Conservation (phyloP, 2,888 invertebrate genomes). For the Ophion slaviceki region DNA sequence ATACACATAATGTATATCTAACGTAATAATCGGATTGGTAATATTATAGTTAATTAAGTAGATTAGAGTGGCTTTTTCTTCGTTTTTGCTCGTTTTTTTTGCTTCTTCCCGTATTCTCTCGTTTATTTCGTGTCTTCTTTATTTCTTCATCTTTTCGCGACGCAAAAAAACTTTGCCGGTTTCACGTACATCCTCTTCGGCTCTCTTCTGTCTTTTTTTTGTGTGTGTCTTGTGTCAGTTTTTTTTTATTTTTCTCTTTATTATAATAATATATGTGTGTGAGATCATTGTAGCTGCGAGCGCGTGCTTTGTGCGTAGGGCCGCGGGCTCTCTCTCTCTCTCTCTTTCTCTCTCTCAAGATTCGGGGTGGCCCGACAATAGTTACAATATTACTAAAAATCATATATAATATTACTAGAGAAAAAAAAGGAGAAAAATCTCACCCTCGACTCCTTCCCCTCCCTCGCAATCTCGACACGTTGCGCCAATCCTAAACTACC, state of each 20-base stretch:
- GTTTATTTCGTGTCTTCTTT: constrained; percentile 14
- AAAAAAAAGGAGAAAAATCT: constrained; percentile 28
- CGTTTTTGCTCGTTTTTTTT: constrained; percentile 43
- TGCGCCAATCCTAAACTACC: constrained; percentile 11
- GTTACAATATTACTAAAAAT: constrained; percentile 20
- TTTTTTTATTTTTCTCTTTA: constrained; percentile 39
- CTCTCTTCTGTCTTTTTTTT: constrained; percentile 24
- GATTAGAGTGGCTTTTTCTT: constrained; percentile 75
- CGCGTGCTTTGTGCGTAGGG: constrained; percentile 67
- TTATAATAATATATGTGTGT: constrained; percentile 43
- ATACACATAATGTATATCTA: constrained; percentile 81
- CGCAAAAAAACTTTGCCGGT: constrained; percentile 24
- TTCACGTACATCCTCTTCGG: constrained; percentile 23
- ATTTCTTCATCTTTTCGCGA: background rate
- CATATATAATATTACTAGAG: constrained; percentile 25
- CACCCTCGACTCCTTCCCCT: constrained; percentile 13
- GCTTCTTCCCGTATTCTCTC: constrained; percentile 39
- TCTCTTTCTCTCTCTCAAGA: constrained; percentile 64
- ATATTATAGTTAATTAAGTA: constrained; percentile 76
- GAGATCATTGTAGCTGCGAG: constrained; percentile 68
- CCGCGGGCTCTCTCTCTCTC: constrained; percentile 53
- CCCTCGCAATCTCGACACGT: constrained; percentile 9
- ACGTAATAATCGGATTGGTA: constrained; percentile 79
- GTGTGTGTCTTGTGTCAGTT: constrained; percentile 1
- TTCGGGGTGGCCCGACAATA: constrained; percentile 70